phyloP scores from a whole-genome alignment of 2,888 invertebrate species.

The Empis stercorea region DNA sequence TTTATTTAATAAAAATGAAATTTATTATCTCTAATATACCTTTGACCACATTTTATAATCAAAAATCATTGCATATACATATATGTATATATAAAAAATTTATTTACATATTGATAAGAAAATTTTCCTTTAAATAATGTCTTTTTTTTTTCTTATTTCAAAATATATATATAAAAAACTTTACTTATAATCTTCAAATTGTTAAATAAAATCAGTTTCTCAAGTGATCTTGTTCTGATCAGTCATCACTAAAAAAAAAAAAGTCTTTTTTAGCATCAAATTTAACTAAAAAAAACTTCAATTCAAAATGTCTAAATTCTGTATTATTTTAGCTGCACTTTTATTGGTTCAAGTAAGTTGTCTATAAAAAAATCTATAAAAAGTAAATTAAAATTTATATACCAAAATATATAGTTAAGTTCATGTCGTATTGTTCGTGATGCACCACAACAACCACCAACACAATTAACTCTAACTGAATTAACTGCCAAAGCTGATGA shows the following conservation, averaged over 20 bases:
- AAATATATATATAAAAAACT: no score
- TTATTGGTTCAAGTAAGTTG: background rate
- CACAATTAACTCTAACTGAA: background rate
- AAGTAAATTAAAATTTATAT: background rate
- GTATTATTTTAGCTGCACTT: background rate
- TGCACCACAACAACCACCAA: background rate
- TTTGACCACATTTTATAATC: no score
- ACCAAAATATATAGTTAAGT: background rate
- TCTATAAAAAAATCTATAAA: background rate
- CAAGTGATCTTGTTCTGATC: background rate
- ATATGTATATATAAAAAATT: no score
- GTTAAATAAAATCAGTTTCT: background rate
- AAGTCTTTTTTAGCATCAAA: background rate
- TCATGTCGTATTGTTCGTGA: background rate
- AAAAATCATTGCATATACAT: no score
- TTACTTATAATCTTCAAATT: no score
- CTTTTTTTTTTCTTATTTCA: no score
- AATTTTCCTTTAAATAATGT: no score
- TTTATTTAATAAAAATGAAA: no score
- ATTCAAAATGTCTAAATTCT: background rate
- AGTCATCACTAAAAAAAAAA: background rate
- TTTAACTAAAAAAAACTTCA: background rate
- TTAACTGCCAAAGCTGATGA: background rate
- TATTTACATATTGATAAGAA: no score
- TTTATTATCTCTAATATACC: no score